Percentiles rank a stretch among this genome's conserved stretches.
Conservation (phyloP, 2,797 vertebrate species). For the Gymnothorax javanicus region DNA sequence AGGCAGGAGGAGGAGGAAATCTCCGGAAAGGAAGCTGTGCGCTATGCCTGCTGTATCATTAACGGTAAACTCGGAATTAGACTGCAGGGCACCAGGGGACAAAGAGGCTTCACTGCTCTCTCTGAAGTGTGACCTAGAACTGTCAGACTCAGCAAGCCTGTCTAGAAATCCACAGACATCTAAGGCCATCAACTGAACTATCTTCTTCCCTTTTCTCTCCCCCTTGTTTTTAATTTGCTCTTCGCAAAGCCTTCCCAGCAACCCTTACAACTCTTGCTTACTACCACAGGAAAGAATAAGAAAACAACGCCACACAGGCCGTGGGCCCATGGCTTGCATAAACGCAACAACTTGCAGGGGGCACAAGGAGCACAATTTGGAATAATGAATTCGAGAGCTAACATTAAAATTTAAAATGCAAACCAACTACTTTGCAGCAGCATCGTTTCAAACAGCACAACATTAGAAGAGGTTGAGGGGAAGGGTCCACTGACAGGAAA, state of each 20-base stretch:
- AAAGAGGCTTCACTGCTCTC: background rate
- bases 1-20: background rate
- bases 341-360: background rate
- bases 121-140: constrained; percentile 31
- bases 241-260: constrained; percentile 4
- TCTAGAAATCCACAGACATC: constrained; percentile 17
- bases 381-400: background rate
- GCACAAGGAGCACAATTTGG: background rate
- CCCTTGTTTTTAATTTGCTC: background rate
- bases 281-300: background rate
- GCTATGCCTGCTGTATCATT: background rate
- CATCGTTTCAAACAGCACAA: background rate
- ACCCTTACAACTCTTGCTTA: background rate
- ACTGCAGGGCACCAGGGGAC: background rate
- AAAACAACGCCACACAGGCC: background rate
- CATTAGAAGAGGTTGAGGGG: background rate
- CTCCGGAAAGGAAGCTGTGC: background rate
- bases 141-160: constrained; percentile 21
- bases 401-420: background rate
- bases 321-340: background rate
- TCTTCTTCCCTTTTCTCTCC: background rate
- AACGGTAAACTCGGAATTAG: background rate
- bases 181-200: background rate
- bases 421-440: background rate
- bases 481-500: background rate